Evolutionary conservation across 1,140 invertebrate genomes (phyloP).

Genomic region (Fopius arisanus): DNA sequence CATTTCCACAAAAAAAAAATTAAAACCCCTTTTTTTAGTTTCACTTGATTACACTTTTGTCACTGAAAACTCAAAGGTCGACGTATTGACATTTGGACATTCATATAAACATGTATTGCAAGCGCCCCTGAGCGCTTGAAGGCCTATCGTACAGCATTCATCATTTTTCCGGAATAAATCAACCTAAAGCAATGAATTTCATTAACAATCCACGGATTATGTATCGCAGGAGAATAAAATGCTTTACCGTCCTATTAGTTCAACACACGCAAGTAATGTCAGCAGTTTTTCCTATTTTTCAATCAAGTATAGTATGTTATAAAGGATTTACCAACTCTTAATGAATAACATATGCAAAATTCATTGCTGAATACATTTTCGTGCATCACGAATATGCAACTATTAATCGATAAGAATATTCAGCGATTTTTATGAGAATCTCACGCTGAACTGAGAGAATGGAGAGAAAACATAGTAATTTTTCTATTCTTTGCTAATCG

Average conservation of each 20-base stretch:
- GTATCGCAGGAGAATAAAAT: background rate
- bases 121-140: conserved; percentile 45
- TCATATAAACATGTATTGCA: background rate
- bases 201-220: background rate
- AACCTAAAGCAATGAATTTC: background rate
- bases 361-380: background rate
- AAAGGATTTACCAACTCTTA: background rate
- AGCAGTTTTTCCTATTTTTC: background rate
- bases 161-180: background rate
- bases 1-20: background rate
- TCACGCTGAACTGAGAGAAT: background rate
- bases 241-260: background rate
- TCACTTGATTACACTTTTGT: background rate
- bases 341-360: background rate
- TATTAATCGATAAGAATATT: background rate
- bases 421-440: background rate
- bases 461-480: background rate
- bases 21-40: background rate
- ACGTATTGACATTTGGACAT: background rate
- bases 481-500: background rate
- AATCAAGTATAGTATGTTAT: background rate
- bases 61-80: background rate
- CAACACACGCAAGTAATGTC: background rate
- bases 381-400: background rate
- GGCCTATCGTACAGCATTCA: conserved; percentile 39